These are phyloP conservation scores for Corythoichthys intestinalis DNA, from an alignment of 2,113 vertebrate genomes.

Conservation along the genomic window DNA sequence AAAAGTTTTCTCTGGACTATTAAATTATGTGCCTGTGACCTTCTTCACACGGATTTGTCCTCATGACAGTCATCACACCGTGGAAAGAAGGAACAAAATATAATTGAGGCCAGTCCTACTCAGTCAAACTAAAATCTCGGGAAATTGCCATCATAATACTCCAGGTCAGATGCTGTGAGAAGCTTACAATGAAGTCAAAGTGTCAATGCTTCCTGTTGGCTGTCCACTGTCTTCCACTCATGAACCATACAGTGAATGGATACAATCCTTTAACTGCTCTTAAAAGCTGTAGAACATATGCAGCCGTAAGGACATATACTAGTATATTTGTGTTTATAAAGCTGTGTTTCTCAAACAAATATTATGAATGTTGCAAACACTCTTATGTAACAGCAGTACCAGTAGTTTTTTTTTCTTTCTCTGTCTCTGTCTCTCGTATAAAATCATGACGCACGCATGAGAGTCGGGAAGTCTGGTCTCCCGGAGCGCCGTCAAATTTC, in stretches of 20 bases:
- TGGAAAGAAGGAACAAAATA: background rate
- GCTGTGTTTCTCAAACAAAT: constrained; percentile 40
- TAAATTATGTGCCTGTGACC: background rate
- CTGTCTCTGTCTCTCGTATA: background rate
- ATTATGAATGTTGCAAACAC: constrained; percentile 40
- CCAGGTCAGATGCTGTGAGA: background rate
- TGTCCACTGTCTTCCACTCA: background rate
- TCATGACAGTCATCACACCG: background rate
- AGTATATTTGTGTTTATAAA: constrained; percentile 40
- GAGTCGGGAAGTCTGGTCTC: constrained; percentile 26
- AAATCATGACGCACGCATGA: constrained; percentile 21
- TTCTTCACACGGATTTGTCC: background rate
- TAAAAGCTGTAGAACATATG: background rate
- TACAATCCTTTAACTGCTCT: constrained; percentile 6
- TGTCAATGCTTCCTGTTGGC: background rate
- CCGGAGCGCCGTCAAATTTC: constrained; percentile 19
- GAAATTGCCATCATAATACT: background rate
- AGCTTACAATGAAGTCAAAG: background rate
- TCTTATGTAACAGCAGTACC: constrained; percentile 38
- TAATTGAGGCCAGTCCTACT: background rate
- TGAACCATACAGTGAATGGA: background rate
- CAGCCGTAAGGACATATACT: constrained; percentile 5
- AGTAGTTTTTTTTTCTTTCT: no score
- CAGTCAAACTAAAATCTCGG: background rate
- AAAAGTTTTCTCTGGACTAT: background rate